Base-by-base conservation (phyloP, 2,797 vertebrate species). In the Alcedo atthis region DNA sequence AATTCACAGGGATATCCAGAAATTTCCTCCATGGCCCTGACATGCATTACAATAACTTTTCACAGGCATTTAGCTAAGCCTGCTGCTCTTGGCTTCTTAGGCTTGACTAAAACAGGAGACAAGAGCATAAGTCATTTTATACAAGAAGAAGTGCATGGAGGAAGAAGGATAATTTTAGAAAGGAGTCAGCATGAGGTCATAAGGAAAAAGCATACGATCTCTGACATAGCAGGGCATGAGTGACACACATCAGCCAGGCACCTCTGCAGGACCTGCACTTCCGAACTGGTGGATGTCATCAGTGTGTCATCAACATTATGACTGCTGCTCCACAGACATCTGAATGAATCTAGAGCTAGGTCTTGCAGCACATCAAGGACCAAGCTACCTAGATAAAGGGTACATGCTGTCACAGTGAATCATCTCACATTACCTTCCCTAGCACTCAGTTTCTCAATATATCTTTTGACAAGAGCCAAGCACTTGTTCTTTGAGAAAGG, bases 231-330 rank as follows among this genome's bases (percentile, higher is more conserved):
- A 49, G 15, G 66, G 2, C 1, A 0, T 3, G 9, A 73, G 21
- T 51, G 26, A 32, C 43, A 30, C 0, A 2, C 1, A 0, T 40
- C 48, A 89, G 59, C 32, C 5, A 5, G 18, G 20, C 30, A 68
- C 16, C 42, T 62, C 55, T 90, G 17, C 33, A 87, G 32, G 24
- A 82, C 3, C 54, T 37, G 19, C 25, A 24, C 18, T 78, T 92
- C 69, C 0, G 0, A 83, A 37, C 20, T 62, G 25, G 15, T 2
- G 4, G 40, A 71, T 74, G 37, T 49, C 79, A 64, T 74, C 33
- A 35, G 20, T 2, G 0, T 80, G 35, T 26, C 35, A 32, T 89
- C 69, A 85, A 16, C 5, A 0, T 11, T 37, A 37, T 71, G 71
- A 58, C 54, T 64, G n/a, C 49, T 46, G 12, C 7, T 64, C 35